Percentiles rank a stretch among this genome's conserved stretches.
phyloP scores from a whole-genome alignment of 1,140 invertebrate genomes.

The Melanaphis sacchari region DNA sequence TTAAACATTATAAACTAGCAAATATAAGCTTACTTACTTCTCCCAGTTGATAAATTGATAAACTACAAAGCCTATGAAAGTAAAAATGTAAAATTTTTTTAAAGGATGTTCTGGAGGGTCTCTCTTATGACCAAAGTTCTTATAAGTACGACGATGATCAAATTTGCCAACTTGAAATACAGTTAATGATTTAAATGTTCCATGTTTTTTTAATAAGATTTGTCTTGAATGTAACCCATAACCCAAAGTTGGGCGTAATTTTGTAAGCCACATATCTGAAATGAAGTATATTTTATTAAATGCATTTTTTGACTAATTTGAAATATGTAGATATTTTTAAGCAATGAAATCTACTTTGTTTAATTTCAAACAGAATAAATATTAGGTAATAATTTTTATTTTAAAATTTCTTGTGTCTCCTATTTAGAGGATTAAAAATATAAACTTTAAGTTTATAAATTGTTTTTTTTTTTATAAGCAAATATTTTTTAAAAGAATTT shows the following conservation, averaged over 20 bases:
- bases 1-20: not conserved
- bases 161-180: not conserved
- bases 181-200: not conserved
- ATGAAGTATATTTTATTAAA: not conserved
- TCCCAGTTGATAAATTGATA: constrained; percentile 40
- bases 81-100: constrained; percentile 4
- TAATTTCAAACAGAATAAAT: not conserved
- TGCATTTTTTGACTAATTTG: not conserved
- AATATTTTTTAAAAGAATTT: too few species aligned
- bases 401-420: not conserved
- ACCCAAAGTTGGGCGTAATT: constrained; percentile 30
- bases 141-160: constrained; percentile 17
- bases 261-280: constrained; percentile 42
- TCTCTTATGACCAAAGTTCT: constrained; percentile 39
- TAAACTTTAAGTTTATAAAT: not conserved
- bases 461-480: too few species aligned
- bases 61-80: not conserved
- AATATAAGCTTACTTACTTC: constrained; percentile 28
- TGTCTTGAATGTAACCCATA: constrained; percentile 28
- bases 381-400: not conserved
- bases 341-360: not conserved
- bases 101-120: constrained; percentile 49
- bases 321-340: not conserved
- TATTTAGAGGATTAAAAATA: not conserved
- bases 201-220: not conserved